Evolutionary conservation across 2,113 vertebrate genomes (phyloP).

Genomic region (Platichthys flesus): DNA sequence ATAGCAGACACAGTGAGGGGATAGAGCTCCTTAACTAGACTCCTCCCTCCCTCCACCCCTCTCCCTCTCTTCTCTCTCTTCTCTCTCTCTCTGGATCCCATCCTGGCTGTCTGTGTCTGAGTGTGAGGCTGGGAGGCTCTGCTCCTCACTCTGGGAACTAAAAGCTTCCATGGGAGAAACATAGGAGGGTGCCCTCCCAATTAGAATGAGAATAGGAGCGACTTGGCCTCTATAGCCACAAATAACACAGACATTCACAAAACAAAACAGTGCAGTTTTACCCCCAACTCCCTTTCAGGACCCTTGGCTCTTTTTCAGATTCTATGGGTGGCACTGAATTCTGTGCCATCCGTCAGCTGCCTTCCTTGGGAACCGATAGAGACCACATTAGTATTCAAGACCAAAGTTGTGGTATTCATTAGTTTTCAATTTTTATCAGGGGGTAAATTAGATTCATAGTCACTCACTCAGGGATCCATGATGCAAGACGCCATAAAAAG

Average conservation of each 20-base stretch:
- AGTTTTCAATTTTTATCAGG: slow-evolving; percentile 51
- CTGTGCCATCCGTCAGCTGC: slow-evolving; percentile 21
- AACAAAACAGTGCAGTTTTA: slow-evolving; percentile 62
- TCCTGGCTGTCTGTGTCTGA: slow-evolving; percentile 65
- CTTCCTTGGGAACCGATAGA: slow-evolving; percentile 35
- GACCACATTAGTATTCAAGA: slow-evolving; percentile 63
- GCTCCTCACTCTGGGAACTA: slow-evolving; percentile 71
- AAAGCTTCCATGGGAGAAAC: slow-evolving; percentile 67
- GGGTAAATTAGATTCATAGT: slow-evolving; percentile 55
- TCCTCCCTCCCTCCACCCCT: slow-evolving; percentile 72
- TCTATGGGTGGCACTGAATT: slow-evolving; percentile 27
- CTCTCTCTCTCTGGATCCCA: slow-evolving; percentile 50
- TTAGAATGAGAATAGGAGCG: slow-evolving; percentile 76
- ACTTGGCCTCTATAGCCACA: slow-evolving; percentile 58
- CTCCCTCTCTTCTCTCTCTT: not conserved
- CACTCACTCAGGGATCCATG: slow-evolving; percentile 57
- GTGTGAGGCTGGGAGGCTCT: slow-evolving; percentile 59
- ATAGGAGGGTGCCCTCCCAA: slow-evolving; percentile 61
- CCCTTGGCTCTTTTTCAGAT: slow-evolving; percentile 30
- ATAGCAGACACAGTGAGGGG: slow-evolving; percentile 68
- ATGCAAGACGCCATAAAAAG: slow-evolving; percentile 63
- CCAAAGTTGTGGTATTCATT: slow-evolving; percentile 54
- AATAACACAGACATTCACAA: slow-evolving; percentile 67
- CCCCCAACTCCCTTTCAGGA: slow-evolving; percentile 36
- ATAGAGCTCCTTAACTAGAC: slow-evolving; percentile 67